Base-by-base conservation (phyloP, 2,113 vertebrate species). In the Anoplopoma fimbria region DNA sequence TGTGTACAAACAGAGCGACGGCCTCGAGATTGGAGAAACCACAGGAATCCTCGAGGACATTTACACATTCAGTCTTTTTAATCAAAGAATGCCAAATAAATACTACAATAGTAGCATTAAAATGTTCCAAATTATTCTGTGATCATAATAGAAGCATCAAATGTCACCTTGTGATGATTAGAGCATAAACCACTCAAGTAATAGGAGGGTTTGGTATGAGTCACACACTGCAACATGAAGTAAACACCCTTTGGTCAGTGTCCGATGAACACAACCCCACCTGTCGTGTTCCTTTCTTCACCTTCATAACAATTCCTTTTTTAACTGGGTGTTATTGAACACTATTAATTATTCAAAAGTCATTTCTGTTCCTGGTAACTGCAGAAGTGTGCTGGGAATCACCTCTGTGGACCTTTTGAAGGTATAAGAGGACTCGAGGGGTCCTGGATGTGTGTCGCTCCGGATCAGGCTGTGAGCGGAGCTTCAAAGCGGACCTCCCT, bases 1-100 rank as follows among this genome's bases (percentile, higher is more conserved):
- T 95, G 89, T 94, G 27, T 93, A 95, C 93, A 95, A 95, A 95
- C 93, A 94, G 27, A 89, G 72, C 77, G 12, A 1, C 83, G 86
- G 78, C 77, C 84, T 4, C 64, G 58, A 83, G 60, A 23, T 60
- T 29, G 34, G 34, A 61, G 62, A 85, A 78, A 67, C 21, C 53
- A 71, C 19, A 42, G 77, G 25, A 15, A 17, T 36, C n/a, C 51
- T 47, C 12, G 0, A 15, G 23, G 9, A 27, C 23, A 53, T 29
- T 63, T 53, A 9, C n/a, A 72, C n/a, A 67, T 40, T 55, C 19
- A 6, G 6, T 25, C 9, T 13, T 25, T n/a, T 55, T 25, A 2
- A 42, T 65, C 12, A 31, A 17, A 1, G 9, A 49, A 15, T 13
- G 21, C 33, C 61, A 36, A n/a, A n/a, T 6, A 23, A 36, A n/a